A percentile compares a stretch with the other conserved stretches of the same genome.
These are phyloP conservation scores for Enteromius anoplus DNA, from an alignment of 2,797 vertebrate genomes.

Conservation along the genomic window DNA sequence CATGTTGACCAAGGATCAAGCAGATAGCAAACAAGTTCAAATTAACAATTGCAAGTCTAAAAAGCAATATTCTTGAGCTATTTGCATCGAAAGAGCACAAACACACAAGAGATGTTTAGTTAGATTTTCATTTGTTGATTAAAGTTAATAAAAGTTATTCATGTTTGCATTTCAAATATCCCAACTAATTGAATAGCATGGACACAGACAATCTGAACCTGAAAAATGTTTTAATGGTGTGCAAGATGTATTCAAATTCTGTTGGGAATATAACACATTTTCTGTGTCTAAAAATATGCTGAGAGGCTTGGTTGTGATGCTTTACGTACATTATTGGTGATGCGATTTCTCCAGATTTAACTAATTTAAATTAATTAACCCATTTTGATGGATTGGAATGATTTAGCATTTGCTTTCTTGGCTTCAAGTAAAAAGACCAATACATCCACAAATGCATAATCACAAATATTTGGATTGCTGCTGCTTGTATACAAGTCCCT, in stretches of 20 bases:
- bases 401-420: conserved; percentile 11
- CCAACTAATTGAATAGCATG: not conserved
- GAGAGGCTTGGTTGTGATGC: not conserved
- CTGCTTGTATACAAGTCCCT: not conserved
- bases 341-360: not conserved
- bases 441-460: conserved; percentile 1
- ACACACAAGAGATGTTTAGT: conserved; percentile 15
- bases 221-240: not conserved
- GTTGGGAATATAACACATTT: conserved; percentile 20
- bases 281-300: not conserved
- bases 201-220: conserved; percentile 21
- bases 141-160: not conserved
- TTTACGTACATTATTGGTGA: conserved; percentile 1
- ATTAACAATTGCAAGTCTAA: not conserved
- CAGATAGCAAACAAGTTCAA: not conserved
- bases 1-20: not conserved
- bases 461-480: conserved; percentile 19
- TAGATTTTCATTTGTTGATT: not conserved
- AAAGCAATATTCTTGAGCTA: conserved; percentile 27
- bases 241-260: conserved; percentile 16
- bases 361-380: not conserved
- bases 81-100: conserved; percentile 32
- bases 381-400: conserved; percentile 14
- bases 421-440: conserved; percentile 6
- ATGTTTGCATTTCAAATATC: not conserved